These are phyloP conservation scores for Isurus oxyrinchus DNA, from an alignment of 2,113 vertebrate species.

Conservation along the genomic window DNA sequence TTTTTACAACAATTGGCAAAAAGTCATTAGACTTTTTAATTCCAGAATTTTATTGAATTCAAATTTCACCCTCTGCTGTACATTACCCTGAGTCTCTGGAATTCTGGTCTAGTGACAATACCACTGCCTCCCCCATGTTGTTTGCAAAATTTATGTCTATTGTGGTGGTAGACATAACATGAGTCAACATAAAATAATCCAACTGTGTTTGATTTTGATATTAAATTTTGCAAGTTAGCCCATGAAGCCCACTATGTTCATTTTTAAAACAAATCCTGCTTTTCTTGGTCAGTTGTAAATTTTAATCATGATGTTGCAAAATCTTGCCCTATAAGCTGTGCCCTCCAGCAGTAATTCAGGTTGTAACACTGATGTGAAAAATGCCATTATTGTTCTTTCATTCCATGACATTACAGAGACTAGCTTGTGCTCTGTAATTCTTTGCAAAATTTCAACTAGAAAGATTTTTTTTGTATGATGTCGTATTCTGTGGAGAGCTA, in stretches of 20 bases:
- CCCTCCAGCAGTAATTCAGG: background rate
- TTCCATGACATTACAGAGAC: background rate
- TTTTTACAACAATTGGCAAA: too few relatives aligned
- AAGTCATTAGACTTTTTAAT: too few relatives aligned
- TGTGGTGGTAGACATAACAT: background rate
- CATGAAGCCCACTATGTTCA: background rate
- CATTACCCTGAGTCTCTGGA: too few relatives aligned
- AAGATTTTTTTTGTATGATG: background rate
- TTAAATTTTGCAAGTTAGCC: background rate
- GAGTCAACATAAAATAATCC: background rate
- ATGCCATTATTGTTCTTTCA: background rate
- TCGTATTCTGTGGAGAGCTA: background rate
- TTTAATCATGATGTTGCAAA: background rate
- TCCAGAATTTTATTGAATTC: too few relatives aligned
- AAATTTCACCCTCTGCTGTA: too few relatives aligned
- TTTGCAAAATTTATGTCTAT: background rate
- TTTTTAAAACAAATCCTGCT: background rate
- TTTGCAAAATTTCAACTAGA: background rate
- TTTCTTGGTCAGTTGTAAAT: background rate
- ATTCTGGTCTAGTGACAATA: too few relatives aligned
- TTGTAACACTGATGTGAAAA: background rate
- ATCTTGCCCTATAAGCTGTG: background rate
- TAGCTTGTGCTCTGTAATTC: background rate
- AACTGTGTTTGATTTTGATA: background rate
- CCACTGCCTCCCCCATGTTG: background rate